Conservation (phyloP, 2,113 vertebrate species). For the Charina bottae region DNA sequence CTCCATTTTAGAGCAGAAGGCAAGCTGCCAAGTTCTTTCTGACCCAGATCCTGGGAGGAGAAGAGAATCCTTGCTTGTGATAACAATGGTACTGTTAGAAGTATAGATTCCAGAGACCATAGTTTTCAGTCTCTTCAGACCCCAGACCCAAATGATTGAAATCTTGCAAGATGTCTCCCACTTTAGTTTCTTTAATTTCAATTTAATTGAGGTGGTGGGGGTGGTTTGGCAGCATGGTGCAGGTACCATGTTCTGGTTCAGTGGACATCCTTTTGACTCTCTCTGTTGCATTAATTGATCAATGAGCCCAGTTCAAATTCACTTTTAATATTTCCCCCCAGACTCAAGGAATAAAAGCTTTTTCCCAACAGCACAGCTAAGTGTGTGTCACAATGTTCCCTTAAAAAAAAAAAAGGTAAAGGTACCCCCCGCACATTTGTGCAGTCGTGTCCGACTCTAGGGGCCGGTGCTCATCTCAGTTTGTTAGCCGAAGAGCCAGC, state of each 20-base stretch:
- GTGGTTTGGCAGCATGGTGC: no score
- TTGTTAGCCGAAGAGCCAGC: no score
- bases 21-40: conserved; percentile 32
- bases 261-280: no score
- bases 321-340: neutral
- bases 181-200: no score
- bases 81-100: conserved; percentile 15
- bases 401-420: no score
- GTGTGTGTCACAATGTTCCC: neutral
- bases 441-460: no score
- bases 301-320: conserved; percentile 46
- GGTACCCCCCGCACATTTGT: no score
- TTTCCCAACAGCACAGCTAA: neutral
- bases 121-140: neutral
- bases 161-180: no score
- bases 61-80: conserved; percentile 17
- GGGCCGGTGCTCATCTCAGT: no score
- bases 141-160: no score
- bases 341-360: neutral
- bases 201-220: no score
- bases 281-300: neutral
- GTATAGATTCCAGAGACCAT: neutral
- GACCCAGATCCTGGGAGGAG: conserved; percentile 24
- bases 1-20: neutral
- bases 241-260: no score